Percentiles rank a stretch among this genome's conserved stretches.
Evolutionary conservation across 2,797 vertebrate genomes (phyloP).

Genomic region (Perodicticus potto): DNA sequence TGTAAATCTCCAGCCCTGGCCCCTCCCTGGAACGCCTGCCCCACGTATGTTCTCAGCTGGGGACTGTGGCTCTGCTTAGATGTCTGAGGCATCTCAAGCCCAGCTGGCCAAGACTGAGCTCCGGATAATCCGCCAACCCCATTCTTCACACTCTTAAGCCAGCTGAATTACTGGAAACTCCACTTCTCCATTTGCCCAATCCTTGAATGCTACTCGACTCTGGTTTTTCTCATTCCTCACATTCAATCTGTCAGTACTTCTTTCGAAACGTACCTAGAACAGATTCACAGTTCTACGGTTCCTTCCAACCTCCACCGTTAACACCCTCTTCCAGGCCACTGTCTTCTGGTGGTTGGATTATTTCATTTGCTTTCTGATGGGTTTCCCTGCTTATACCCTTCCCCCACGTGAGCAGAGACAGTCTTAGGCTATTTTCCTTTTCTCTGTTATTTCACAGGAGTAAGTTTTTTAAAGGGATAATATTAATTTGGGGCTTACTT

Average conservation of each 20-base stretch:
- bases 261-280: neutral
- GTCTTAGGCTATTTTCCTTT: neutral
- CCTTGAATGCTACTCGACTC: neutral
- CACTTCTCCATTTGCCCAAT: neutral
- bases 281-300: neutral
- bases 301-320: neutral
- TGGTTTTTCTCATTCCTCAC: neutral
- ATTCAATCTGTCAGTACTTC: neutral
- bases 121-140: neutral
- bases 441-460: neutral
- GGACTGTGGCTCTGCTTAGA: no score
- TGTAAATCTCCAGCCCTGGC: neutral
- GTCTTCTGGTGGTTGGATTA: neutral
- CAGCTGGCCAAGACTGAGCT: neutral
- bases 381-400: neutral
- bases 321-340: neutral
- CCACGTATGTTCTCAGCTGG: neutral
- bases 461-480: neutral
- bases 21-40: neutral
- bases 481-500: neutral
- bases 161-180: neutral
- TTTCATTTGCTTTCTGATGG: neutral
- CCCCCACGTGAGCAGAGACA: neutral
- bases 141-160: neutral
- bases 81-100: neutral